Base-by-base conservation (phyloP, 2,888 invertebrate genomes). In the Thecophora atra region DNA sequence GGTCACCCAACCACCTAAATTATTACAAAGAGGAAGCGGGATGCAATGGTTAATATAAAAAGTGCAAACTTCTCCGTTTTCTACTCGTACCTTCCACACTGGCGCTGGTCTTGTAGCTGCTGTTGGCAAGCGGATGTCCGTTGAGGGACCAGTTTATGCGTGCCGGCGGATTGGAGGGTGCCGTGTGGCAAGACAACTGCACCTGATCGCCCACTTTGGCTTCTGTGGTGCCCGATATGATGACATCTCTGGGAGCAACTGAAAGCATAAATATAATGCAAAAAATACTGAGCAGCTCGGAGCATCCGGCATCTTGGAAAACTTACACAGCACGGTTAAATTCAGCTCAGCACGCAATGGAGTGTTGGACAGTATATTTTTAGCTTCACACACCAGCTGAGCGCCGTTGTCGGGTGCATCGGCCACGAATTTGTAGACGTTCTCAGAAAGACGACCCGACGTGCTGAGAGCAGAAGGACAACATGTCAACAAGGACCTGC, bases 101-200 rank as follows among this genome's bases (percentile, higher is more conserved):
- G 37, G 73, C 77, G n/a, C 75, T 76, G 11, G 80, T 82, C 74
- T 81, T 80, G 28, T 62, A 67, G 37, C 79, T 81, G 72, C 81
- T 78, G 51, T 83, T 82, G 6, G 72, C 78, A 70, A 84, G 52
- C 2, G 83, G 81, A 15, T 82, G 82, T 21, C 85, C 85, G 64
- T 84, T 85, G 62, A 84, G 76, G 30, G 83, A 83, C 84, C 84
- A 84, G 64, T 77, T 84, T n/a, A 85, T 81, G 58, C 81, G 81
- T 2, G 84, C 83, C 37, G 83, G 77, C 0, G 84, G 84, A 78
- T 84, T 84, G 1, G 84, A 84, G 1, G 85, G 83, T 1, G 84
- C 82, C 15, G 85, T 84, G 13, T 80, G 72, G 62, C 84, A 84
- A 52, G 77, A 81, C 47, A 84, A 74, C 54, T 83, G 78, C 11